Evolutionary conservation across 2,888 invertebrate genomes (phyloP).

Genomic region (Andrena dorsata): DNA sequence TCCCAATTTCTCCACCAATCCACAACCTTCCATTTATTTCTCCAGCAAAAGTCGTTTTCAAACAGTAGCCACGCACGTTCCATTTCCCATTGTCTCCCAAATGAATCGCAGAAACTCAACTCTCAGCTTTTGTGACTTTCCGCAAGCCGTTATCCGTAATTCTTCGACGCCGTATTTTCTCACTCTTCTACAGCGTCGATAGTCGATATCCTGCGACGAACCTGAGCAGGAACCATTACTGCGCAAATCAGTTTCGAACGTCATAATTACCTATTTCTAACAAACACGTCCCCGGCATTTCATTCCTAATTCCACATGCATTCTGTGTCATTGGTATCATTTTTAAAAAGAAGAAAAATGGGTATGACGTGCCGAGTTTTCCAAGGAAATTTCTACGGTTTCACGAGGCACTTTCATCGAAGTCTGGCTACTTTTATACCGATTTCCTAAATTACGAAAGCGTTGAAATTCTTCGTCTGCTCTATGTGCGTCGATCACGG

Average conservation of each 20-base stretch:
- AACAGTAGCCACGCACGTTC: not conserved
- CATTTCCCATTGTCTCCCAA: constrained; percentile 30
- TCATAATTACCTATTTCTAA: constrained; percentile 4
- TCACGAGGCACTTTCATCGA: not conserved
- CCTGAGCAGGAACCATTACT: constrained; percentile 29
- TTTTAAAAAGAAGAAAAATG: too few relatives aligned
- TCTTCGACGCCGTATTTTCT: constrained; percentile 8
- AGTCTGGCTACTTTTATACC: too few relatives aligned
- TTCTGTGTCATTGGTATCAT: too few relatives aligned
- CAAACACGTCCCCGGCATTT: not conserved
- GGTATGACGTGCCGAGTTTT: not conserved
- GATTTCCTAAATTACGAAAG: not conserved
- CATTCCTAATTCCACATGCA: too few relatives aligned
- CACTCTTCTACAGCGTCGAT: constrained; percentile 11
- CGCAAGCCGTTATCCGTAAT: constrained; percentile 39
- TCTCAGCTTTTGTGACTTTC: not conserved
- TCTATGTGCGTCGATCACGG: not conserved
- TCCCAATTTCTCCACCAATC: not conserved
- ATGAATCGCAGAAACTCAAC: constrained; percentile 13
- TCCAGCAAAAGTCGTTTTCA: not conserved
- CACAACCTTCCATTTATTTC: not conserved
- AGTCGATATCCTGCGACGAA: constrained; percentile 41
- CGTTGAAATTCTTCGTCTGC: not conserved
- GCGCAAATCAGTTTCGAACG: constrained; percentile 29
- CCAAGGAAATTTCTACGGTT: not conserved